Conservation (phyloP, 2,888 invertebrate species). For the Tachina fera region DNA sequence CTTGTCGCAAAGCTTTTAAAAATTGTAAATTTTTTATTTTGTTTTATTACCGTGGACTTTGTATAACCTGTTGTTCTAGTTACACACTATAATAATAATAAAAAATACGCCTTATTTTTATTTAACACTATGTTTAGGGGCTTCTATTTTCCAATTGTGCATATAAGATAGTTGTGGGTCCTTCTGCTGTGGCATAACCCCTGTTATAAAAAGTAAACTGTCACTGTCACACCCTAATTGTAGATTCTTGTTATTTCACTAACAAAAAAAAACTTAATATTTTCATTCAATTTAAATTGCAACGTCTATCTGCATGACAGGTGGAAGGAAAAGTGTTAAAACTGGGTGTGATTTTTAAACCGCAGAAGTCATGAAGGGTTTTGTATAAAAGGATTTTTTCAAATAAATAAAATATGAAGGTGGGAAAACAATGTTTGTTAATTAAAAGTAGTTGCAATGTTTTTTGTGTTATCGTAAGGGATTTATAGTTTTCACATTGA, state of each 20-base stretch:
- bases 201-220: constrained; percentile 12
- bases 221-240: constrained; percentile 67
- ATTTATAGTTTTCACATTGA: too few species aligned
- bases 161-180: background rate
- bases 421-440: constrained; percentile 6
- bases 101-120: background rate
- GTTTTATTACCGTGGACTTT: constrained; percentile 1
- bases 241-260: constrained; percentile 37
- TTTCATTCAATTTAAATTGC: constrained; percentile 51
- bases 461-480: background rate
- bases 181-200: background rate
- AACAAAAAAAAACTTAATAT: constrained; percentile 44
- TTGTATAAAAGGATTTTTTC: constrained; percentile 28
- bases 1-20: constrained; percentile 63
- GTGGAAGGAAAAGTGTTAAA: constrained; percentile 52
- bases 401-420: background rate
- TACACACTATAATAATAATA: constrained; percentile 12
- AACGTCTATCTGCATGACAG: constrained; percentile 36
- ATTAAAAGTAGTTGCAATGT: background rate
- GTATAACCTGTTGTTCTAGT: constrained; percentile 47
- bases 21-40: constrained; percentile 44
- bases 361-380: background rate
- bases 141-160: background rate
- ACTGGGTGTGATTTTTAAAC: constrained; percentile 62
- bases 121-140: too few species aligned